Conservation (phyloP, 2,888 invertebrate species). For the Corbicula japonica region DNA sequence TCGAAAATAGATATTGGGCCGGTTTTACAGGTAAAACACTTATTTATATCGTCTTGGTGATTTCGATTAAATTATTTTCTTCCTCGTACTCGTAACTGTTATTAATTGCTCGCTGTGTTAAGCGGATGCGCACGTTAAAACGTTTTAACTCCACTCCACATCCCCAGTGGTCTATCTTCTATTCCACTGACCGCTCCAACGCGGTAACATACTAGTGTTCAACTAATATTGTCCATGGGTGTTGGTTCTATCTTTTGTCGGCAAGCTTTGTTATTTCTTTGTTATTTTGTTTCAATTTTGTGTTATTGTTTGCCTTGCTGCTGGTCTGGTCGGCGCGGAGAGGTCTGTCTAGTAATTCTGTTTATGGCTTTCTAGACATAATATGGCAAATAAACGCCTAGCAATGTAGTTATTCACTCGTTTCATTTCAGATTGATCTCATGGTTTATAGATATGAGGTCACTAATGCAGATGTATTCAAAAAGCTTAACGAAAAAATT, state of each 20-base stretch:
- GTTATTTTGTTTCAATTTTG: not conserved
- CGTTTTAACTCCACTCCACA: not conserved
- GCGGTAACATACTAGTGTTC: not conserved
- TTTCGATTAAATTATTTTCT: too few species aligned
- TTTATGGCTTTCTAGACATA: too few species aligned
- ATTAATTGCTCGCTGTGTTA: too few species aligned
- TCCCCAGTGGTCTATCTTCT: not conserved
- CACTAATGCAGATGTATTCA: slow-evolving; percentile 71
- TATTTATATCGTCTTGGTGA: not conserved
- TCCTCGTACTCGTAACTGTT: too few species aligned
- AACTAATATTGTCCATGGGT: not conserved
- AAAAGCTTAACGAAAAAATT: slow-evolving; percentile 68
- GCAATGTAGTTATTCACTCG: not conserved
- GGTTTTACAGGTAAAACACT: slow-evolving; percentile 30
- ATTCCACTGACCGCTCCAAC: not conserved
- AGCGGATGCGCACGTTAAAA: too few species aligned
- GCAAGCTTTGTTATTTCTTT: not conserved
- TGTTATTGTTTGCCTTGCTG: too few species aligned
- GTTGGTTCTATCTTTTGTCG: not conserved
- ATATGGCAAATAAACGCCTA: too few species aligned
- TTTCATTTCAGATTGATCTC: slow-evolving; percentile 66
- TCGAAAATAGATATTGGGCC: slow-evolving; percentile 45
- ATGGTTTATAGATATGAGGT: slow-evolving; percentile 75
- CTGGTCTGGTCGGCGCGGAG: too few species aligned
- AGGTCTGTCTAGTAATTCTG: too few species aligned